Percentiles rank a stretch among this genome's conserved stretches.
phyloP scores from a whole-genome alignment of 2,113 vertebrate genomes.

The Marmota monax region DNA sequence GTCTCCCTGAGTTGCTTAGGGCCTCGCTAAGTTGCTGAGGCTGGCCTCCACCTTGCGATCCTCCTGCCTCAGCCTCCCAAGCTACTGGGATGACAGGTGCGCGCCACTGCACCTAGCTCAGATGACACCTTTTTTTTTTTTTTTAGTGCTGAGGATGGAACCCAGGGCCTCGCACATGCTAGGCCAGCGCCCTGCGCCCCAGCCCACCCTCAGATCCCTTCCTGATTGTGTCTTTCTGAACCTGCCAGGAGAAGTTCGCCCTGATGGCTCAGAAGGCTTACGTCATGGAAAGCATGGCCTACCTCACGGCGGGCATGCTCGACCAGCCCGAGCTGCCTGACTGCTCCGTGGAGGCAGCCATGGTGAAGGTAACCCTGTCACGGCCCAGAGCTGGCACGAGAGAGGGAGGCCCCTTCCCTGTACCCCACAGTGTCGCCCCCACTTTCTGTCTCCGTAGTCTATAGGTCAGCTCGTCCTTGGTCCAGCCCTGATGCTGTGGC shows the following conservation, averaged over 20 bases:
- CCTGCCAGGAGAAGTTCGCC: constrained; percentile 95
- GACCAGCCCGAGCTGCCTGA: constrained; percentile 95
- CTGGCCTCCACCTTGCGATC: no score
- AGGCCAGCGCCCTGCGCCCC: no score
- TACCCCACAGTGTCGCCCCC: constrained; percentile 80
- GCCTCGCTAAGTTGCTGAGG: no score
- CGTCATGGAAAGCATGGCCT: constrained; percentile 99
- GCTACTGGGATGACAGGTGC: no score
- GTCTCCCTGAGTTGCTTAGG: no score
- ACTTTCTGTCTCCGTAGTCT: not conserved
- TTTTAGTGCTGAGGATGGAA: no score
- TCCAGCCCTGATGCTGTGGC: no score
- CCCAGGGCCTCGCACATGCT: no score
- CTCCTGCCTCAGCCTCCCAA: no score
- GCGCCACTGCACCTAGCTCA: no score
- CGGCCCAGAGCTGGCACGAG: rapidly evolving
- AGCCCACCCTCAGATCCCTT: not conserved
- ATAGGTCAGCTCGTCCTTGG: not conserved
- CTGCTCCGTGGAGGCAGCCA: constrained; percentile 97
- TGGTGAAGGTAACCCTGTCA: constrained; percentile 93
- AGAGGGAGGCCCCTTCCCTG: rapidly evolving
- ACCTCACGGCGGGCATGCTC: constrained; percentile 98
- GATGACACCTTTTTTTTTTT: not conserved
- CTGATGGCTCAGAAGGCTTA: constrained; percentile 94
- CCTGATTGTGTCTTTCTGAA: not conserved